Base-by-base conservation (phyloP, 2,888 invertebrate species). In the Smittia sp. region DNA sequence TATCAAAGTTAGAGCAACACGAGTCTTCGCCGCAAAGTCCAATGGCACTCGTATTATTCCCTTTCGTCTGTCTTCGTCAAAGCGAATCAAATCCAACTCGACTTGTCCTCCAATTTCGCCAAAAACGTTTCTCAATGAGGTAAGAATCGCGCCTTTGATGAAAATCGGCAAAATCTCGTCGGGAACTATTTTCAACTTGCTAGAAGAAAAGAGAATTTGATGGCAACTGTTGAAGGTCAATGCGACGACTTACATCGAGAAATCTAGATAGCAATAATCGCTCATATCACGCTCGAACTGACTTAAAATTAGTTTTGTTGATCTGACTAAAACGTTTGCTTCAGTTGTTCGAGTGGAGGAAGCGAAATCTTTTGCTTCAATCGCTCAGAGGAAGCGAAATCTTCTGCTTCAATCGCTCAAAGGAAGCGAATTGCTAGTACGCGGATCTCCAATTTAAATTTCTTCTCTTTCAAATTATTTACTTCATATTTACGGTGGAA, bases 51-150 rank as follows among this genome's bases (percentile, higher is more conserved):
- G 84, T 75, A 89, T 76, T 58, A 89, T 82, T 25, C 84, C 87
- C 75, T 86, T 82, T 38, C 77, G 80, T 1, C 80, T 78, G 0
- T 77, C 70, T 0, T 80, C 76, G 76, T 85, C 80, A 77, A 86
- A 88, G 77, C 86, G 88, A 1, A 89, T 76, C 13, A 90, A 77
- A 75, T 89, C 87, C 25, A 89, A 79, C 32, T 80, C 80, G 25
- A 84, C 81, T 74, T 83, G 80, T 22, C 86, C 82, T 68, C 85
- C 86, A 77, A 84, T 83, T 80, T 86, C 86, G 2, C 89, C 89
- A 79, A 88, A 87, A 66, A 88, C 77, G 74, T 81, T 80, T 69
- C 80, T 81, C 75, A 88, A 77, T 2, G 85, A 83, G 73, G 83
- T 80, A 74, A 84, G 79, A 75, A 89, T 83, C 78, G 87, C 85